Evolutionary conservation across 1,140 invertebrate genomes (phyloP).

Genomic region (Hyles vespertilio): DNA sequence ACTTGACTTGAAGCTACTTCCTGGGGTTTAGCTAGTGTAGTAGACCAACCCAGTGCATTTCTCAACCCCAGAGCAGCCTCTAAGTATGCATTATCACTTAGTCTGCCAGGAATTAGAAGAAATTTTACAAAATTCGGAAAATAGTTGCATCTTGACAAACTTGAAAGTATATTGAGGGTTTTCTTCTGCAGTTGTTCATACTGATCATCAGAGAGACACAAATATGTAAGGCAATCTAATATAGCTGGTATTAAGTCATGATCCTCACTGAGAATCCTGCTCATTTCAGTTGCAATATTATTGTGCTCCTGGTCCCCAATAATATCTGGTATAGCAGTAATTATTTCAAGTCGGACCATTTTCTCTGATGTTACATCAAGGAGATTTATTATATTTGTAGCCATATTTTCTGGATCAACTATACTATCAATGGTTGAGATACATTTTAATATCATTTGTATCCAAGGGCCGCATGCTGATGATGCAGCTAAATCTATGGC

Average conservation of each 20-base stretch:
- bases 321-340: constrained; percentile 70
- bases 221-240: constrained; percentile 64
- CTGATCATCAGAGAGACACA: constrained; percentile 60
- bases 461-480: constrained; percentile 49
- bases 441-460: constrained; percentile 64
- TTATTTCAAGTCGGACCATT: constrained; percentile 62
- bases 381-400: constrained; percentile 56
- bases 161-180: constrained; percentile 55
- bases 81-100: constrained; percentile 40
- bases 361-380: constrained; percentile 60
- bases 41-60: constrained; percentile 58
- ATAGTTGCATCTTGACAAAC: constrained; percentile 48
- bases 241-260: constrained; percentile 63
- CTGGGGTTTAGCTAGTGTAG: constrained; percentile 30
- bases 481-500: constrained; percentile 57
- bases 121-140: constrained; percentile 71
- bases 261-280: constrained; percentile 58
- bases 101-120: constrained; percentile 46
- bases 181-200: constrained; percentile 57
- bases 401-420: constrained; percentile 46
- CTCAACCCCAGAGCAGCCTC: constrained; percentile 56
- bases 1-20: constrained; percentile 68
- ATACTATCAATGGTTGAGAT: constrained; percentile 57
- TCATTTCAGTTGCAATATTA: constrained; percentile 60
- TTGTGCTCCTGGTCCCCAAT: constrained; percentile 63